phyloP scores from a whole-genome alignment of 1,140 invertebrate genomes.

The Rhizoglyphus robini region DNA sequence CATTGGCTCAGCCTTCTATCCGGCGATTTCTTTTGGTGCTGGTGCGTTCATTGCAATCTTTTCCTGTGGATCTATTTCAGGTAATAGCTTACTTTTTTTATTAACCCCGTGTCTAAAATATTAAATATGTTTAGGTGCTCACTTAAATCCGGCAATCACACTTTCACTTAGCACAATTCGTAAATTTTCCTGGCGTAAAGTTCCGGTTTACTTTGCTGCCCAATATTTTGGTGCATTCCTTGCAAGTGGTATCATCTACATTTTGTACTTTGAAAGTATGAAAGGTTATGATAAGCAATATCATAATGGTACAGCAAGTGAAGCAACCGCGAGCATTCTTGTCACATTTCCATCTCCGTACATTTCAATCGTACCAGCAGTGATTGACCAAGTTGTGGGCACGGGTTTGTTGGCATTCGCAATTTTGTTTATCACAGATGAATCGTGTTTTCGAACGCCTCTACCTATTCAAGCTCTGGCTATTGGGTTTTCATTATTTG shows the following conservation, averaged over 20 bases:
- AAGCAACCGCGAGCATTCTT: slow-evolving; percentile 43
- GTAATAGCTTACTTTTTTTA: neutral
- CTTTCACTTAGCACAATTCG: slow-evolving; percentile 37
- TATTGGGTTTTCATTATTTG: slow-evolving; percentile 35
- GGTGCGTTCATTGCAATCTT: neutral
- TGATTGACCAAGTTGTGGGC: slow-evolving; percentile 43
- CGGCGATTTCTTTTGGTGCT: slow-evolving; percentile 4
- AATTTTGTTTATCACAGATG: slow-evolving; percentile 43
- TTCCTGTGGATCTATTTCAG: slow-evolving; percentile 11
- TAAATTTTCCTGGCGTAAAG: slow-evolving; percentile 35
- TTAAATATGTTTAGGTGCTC: slow-evolving; percentile 33
- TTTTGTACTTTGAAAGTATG: slow-evolving; percentile 34
- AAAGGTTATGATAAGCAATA: slow-evolving; percentile 37
- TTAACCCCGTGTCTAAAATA: no score
- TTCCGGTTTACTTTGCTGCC: slow-evolving; percentile 38
- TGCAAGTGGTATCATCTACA: slow-evolving; percentile 23
- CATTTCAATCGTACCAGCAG: slow-evolving; percentile 33
- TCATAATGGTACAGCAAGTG: no score
- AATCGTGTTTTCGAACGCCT: slow-evolving; percentile 31
- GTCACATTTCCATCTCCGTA: slow-evolving; percentile 42
- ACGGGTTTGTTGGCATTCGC: slow-evolving; percentile 42
- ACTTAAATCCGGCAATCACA: slow-evolving; percentile 44
- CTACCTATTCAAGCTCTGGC: slow-evolving; percentile 30
- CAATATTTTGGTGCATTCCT: slow-evolving; percentile 40
- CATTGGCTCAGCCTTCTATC: neutral